Evolutionary conservation across 2,888 invertebrate genomes (phyloP), one percentile per base, ranked within the genome.

Genomic region (Amaurobius ferox): DNA sequence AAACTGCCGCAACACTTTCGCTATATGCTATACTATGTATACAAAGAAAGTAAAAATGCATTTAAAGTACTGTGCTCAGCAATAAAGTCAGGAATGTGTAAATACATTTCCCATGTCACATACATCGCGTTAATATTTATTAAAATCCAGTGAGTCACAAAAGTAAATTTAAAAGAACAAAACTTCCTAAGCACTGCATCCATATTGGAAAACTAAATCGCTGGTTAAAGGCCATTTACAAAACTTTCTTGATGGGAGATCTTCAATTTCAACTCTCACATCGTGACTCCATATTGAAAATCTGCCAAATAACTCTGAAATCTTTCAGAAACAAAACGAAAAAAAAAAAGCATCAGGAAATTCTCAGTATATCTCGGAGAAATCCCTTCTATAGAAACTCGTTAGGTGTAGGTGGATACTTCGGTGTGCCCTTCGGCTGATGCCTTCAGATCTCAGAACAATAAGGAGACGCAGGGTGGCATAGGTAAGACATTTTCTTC

Each of bases 381-480:
- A 61, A 44, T 23, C 64, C 68, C 70, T 32, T 39, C 76, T 85
- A 85, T 85, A 77, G 83, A 55, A 85, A 66, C 83, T 85, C 83
- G 83, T 85, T 85, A 85, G 77, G 72, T 71, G 16, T 72, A 76
- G 81, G 77, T 85, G 77, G 77, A 77, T 67, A 85, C 77, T 85
- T 85, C 61, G 83, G 83, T 85, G 48, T 77, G 77, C 83, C 83
- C 66, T 48, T 71, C 72, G 40, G 32, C 83, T 85, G 83, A 85
- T 85, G 83, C 40, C 76, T 48, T 61, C 28, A 76, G 77, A 85
- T 85, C 61, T 67, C 64, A 72, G 83, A 85, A 85, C 77, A 85
- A 85, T 85, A 71, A 77, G 48, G 70, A n/a, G 44, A 39, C 48
- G 29, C 19, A 32, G 26, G 77, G 28, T 30, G 48, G 39, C 67